A percentile compares a stretch with the other conserved stretches of the same genome.
Conservation (phyloP, 2,797 vertebrate genomes). For the Discoglossus pictus region DNA sequence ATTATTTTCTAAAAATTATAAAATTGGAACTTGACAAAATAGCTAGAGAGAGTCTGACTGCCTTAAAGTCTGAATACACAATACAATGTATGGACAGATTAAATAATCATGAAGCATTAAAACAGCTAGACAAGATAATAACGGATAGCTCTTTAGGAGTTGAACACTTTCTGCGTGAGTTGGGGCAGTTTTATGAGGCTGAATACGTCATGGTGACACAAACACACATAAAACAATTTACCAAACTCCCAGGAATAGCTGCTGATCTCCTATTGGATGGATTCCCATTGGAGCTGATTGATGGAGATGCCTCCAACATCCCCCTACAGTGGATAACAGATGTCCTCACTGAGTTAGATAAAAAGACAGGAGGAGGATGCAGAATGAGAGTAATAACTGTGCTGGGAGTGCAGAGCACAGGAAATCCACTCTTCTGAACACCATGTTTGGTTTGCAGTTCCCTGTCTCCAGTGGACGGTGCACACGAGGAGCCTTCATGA, state of each 20-base stretch:
- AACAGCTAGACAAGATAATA: constrained; percentile 61
- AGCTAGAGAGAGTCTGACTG: constrained; percentile 58
- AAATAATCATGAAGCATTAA: constrained; percentile 57
- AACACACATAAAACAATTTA: constrained; percentile 60
- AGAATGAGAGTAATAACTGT: constrained; percentile 53
- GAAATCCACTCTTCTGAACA: constrained; percentile 46
- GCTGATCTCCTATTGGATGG: constrained; percentile 36
- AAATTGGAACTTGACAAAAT: constrained; percentile 69
- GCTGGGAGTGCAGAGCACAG: constrained; percentile 37
- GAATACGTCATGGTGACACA: constrained; percentile 64
- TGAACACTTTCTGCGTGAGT: constrained; percentile 81
- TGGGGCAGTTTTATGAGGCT: constrained; percentile 78
- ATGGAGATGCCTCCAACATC: constrained; percentile 69
- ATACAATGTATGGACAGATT: constrained; percentile 51
- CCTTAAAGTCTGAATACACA: constrained; percentile 63
- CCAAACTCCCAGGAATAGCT: constrained; percentile 24
- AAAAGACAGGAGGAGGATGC: constrained; percentile 54
- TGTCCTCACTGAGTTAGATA: constrained; percentile 71
- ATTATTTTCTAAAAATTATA: constrained; percentile 80
- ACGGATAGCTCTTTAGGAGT: constrained; percentile 68
- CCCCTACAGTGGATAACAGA: constrained; percentile 72
- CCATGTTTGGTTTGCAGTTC: constrained; percentile 45
- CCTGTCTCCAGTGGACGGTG: constrained; percentile 42
- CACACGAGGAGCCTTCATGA: constrained; percentile 41
- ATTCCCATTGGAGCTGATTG: constrained; percentile 37